Evolutionary conservation across 2,888 invertebrate species (phyloP).

Genomic region (Torymus tubicola): DNA sequence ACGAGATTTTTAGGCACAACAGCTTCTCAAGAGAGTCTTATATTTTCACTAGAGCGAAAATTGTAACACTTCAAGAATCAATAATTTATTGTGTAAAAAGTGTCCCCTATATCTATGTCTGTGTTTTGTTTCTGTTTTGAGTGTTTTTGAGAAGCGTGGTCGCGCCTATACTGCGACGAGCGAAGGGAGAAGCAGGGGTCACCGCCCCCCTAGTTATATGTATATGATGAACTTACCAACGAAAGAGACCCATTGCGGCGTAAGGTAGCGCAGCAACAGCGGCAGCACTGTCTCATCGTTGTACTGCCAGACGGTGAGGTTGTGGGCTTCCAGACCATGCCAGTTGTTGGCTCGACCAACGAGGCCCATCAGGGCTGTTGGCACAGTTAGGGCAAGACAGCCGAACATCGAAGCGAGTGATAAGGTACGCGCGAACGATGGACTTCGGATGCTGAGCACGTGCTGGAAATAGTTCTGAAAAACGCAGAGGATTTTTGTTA

Average conservation of each 20-base stretch:
- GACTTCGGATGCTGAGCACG: conserved; percentile 82
- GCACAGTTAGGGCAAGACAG: conserved; percentile 82
- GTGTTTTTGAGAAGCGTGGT: too few species aligned
- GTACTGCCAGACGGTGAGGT: conserved; percentile 69
- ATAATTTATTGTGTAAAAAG: too few species aligned
- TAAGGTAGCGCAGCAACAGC: conserved; percentile 80
- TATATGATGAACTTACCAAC: conserved; percentile 77
- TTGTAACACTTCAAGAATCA: too few species aligned
- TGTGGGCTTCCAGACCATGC: conserved; percentile 73
- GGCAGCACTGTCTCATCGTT: conserved; percentile 81
- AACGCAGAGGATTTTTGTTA: not conserved
- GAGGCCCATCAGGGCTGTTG: conserved; percentile 82
- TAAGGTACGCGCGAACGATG: conserved; percentile 80
- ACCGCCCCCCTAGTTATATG: too few species aligned
- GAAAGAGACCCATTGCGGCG: conserved; percentile 81
- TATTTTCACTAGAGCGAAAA: too few species aligned
- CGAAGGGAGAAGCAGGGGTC: too few species aligned
- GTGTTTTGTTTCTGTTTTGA: too few species aligned
- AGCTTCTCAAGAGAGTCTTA: too few species aligned
- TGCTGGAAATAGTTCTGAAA: conserved; percentile 82
- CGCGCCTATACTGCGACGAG: too few species aligned
- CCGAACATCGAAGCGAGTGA: conserved; percentile 83
- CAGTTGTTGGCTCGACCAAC: conserved; percentile 81
- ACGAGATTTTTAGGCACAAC: too few species aligned
- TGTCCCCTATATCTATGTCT: too few species aligned